These are phyloP conservation scores for Forbesichthys agassizii DNA, from an alignment of 2,113 vertebrate genomes.

Conservation along the genomic window DNA sequence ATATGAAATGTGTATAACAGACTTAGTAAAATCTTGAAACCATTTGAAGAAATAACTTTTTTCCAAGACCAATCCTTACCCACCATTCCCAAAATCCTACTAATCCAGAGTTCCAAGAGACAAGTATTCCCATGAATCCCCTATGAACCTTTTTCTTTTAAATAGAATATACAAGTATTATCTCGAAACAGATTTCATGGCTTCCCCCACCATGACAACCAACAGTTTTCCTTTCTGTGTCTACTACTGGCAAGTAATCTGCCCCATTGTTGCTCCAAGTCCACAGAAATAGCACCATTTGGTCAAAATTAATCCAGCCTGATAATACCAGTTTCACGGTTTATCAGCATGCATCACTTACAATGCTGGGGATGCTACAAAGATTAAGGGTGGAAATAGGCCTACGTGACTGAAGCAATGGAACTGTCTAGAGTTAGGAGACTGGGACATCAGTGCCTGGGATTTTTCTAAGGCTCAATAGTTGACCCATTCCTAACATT, in stretches of 20 bases:
- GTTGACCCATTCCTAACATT: neutral
- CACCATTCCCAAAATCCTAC: neutral
- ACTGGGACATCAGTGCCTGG: slow-evolving; percentile 8
- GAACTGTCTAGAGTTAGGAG: neutral
- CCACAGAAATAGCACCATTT: slow-evolving; percentile 14
- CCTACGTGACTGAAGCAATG: slow-evolving; percentile 2
- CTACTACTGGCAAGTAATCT: slow-evolving; percentile 16
- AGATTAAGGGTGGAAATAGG: slow-evolving; percentile 7
- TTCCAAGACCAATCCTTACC: neutral
- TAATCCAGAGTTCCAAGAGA: neutral
- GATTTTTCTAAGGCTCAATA: slow-evolving; percentile 14
- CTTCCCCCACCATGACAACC: slow-evolving; percentile 5
- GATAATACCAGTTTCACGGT: slow-evolving; percentile 24
- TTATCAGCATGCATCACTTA: slow-evolving; percentile 33
- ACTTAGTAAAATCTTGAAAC: neutral
- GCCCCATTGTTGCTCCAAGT: neutral
- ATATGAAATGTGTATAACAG: too few relatives aligned
- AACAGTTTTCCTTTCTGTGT: slow-evolving; percentile 16
- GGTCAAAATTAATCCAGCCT: slow-evolving; percentile 2
- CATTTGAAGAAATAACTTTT: neutral
- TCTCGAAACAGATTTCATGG: slow-evolving; percentile 17
- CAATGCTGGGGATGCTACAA: neutral
- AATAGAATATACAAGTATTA: neutral
- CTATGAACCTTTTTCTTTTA: neutral
- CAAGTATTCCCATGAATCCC: slow-evolving; percentile 9